A percentile compares a stretch with the other conserved stretches of the same genome.
These are phyloP conservation scores for Herpailurus yagouaroundi DNA, from an alignment of 2,113 vertebrate species.

Conservation along the genomic window DNA sequence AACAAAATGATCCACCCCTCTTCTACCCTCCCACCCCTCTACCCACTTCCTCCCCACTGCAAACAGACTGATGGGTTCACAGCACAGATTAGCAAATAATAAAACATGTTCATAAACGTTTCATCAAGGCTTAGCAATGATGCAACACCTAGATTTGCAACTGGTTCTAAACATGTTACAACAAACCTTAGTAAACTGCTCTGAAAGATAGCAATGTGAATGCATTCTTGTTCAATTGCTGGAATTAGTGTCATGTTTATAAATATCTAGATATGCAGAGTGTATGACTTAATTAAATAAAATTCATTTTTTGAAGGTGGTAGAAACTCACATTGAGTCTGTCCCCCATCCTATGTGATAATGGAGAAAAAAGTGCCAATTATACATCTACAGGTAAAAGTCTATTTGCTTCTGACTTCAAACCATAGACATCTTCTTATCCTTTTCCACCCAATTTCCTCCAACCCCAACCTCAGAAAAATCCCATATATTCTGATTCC, in stretches of 20 bases:
- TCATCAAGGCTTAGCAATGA: constrained; percentile 69
- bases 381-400: background rate
- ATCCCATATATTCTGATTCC: background rate
- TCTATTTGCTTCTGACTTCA: background rate
- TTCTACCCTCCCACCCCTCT: background rate
- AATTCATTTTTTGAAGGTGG: background rate
- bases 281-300: background rate
- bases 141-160: constrained; percentile 65
- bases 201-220: constrained; percentile 13
- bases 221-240: constrained; percentile 7
- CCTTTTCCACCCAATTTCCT: constrained; percentile 16
- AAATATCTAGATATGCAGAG: background rate
- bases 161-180: background rate
- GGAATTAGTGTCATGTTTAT: background rate
- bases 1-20: constrained; percentile 51
- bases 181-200: background rate
- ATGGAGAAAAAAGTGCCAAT: background rate
- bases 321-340: background rate
- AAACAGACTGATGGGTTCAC: constrained; percentile 80
- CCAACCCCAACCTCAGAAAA: background rate
- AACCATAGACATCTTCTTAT: background rate
- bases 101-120: constrained; percentile 71
- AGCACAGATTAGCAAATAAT: constrained; percentile 80
- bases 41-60: constrained; percentile 48
- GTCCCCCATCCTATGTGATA: background rate